These are phyloP conservation scores for Melanerpes formicivorus DNA, from an alignment of 2,113 vertebrate species.

Conservation along the genomic window DNA sequence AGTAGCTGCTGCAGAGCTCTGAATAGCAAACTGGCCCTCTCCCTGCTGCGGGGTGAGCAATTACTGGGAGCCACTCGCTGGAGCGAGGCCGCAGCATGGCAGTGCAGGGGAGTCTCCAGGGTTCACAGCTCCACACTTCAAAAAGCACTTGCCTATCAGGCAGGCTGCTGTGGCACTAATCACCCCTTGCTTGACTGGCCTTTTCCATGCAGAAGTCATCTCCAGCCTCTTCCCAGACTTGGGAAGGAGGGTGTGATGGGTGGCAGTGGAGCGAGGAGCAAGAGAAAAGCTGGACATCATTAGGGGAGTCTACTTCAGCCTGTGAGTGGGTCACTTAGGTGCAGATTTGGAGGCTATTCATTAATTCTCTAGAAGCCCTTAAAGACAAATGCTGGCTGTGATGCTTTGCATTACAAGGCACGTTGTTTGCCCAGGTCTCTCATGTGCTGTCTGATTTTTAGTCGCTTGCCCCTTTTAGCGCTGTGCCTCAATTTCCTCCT, in stretches of 20 bases:
- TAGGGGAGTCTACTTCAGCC: neutral
- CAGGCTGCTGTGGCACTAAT: neutral
- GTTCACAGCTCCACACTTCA: neutral
- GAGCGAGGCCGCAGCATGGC: neutral
- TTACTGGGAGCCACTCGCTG: neutral
- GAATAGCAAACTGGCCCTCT: neutral
- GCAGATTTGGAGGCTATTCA: neutral
- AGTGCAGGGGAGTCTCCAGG: neutral
- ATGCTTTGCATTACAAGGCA: neutral
- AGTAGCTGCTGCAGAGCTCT: neutral
- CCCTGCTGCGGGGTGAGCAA: neutral
- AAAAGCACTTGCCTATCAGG: neutral
- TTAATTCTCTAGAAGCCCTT: neutral
- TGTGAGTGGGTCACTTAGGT: neutral
- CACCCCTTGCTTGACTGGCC: neutral
- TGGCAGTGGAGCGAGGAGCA: neutral
- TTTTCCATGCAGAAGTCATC: neutral
- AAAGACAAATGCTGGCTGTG: neutral
- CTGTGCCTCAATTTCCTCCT: neutral
- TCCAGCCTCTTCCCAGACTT: neutral
- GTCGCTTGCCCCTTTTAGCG: neutral
- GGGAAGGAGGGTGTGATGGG: neutral
- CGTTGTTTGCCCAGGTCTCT: neutral
- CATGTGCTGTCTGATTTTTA: rapidly evolving
- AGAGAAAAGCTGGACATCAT: rapidly evolving